Base-by-base conservation (phyloP, 2,797 vertebrate species). In the Channallabes apus region DNA sequence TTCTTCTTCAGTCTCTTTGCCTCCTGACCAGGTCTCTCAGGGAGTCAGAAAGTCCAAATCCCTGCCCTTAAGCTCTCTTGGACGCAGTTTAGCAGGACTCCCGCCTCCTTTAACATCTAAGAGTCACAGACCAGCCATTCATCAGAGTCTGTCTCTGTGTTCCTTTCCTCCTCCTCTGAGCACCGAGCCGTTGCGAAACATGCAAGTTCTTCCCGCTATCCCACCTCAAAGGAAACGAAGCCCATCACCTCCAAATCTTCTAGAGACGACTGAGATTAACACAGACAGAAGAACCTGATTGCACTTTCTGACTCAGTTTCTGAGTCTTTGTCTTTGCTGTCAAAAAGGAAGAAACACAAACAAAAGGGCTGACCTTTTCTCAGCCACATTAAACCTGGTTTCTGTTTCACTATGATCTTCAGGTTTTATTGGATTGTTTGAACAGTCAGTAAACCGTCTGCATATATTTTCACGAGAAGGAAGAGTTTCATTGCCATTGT, bases 151-250 rank as follows among this genome's bases (percentile, higher is more conserved):
- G 38, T 89, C 90, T 1, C 87, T 94, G 12, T 92, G 32, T 85
- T 93, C 93, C 82, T 86, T 94, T 84, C 89, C 93, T 59, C 90
- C 94, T 89, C 92, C 91, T 88, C 86, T 94, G 15, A 90, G 93
- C 85, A 93, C 91, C 88, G 94, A 96, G 18, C 91, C 93, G 72
- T 91, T 96, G 32, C 89, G 94, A 86, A 90, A 93, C 86, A 95
- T 90, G 61, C 88, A 90, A 84, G 94, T 96, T 68, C 94, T 96
- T 65, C 96, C 96, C 75, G 95, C 96, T 32, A 96, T 97, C 68
- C 94, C 94, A 83, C 94, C 94, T n/a, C 95, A 95, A 85, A 94
- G 93, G 87, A 94, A 93, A 88, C 88, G 89, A 46, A 90, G 86
- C 76, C 86, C 85, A 20, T 89, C 89, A n/a, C 90, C 89, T 14